Conservation (phyloP, 2,888 invertebrate species). For the Halocaridina rubra region DNA sequence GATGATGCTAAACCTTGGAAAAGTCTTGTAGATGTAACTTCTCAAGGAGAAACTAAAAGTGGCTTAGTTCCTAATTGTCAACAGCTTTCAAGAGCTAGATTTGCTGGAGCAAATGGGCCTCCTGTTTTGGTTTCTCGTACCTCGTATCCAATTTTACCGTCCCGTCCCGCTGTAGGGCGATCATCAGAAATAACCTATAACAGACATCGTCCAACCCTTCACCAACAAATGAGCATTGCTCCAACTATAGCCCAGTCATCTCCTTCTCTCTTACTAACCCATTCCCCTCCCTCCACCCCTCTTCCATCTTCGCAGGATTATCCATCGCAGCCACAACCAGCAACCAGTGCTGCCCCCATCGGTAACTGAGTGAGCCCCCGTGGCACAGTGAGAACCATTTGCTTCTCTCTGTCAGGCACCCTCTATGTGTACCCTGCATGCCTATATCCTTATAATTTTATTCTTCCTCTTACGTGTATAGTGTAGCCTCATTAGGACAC, state of each 20-base stretch:
- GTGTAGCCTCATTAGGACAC: too few relatives aligned
- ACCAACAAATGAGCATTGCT: slow-evolving; percentile 24
- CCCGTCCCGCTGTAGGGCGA: slow-evolving; percentile 12
- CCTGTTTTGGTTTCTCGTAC: slow-evolving; percentile 28
- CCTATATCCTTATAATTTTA: too few relatives aligned
- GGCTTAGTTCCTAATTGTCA: not conserved
- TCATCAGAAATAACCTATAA: not conserved
- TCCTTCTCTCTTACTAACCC: slow-evolving; percentile 31
- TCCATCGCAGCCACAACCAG: slow-evolving; percentile 65
- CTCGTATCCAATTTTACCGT: slow-evolving; percentile 41
- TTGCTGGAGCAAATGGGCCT: not conserved
- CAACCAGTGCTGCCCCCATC: slow-evolving; percentile 67
- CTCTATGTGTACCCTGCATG: slow-evolving; percentile 45
- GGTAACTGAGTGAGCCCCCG: slow-evolving; percentile 64
- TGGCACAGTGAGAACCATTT: slow-evolving; percentile 59
- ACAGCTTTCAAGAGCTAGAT: not conserved
- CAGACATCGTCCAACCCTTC: slow-evolving; percentile 15
- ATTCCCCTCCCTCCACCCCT: slow-evolving; percentile 47
- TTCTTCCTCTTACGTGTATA: too few relatives aligned
- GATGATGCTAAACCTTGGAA: slow-evolving; percentile 52
- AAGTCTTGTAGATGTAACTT: slow-evolving; percentile 53
- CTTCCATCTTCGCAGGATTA: slow-evolving; percentile 33
- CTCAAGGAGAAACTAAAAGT: not conserved
- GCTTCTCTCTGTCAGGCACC: slow-evolving; percentile 49
- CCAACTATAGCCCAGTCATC: slow-evolving; percentile 45